A percentile compares a stretch with the other conserved stretches of the same genome.
Conservation (phyloP, 2,797 vertebrate genomes). For the Sebastes vulpes region DNA sequence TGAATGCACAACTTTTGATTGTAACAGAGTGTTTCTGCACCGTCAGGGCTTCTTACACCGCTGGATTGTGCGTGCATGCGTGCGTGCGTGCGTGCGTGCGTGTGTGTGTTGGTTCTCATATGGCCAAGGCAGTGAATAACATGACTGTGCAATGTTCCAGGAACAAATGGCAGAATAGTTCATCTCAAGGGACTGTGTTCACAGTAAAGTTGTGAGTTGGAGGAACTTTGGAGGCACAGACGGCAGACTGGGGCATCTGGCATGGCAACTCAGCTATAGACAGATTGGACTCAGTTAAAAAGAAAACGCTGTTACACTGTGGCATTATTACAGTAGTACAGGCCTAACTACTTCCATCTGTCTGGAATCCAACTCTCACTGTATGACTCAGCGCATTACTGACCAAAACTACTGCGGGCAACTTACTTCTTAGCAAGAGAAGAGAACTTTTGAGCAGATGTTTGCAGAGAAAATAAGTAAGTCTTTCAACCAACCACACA, state of each 20-base stretch:
- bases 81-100: not conserved
- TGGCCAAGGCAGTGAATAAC: not conserved
- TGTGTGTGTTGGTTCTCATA: not conserved
- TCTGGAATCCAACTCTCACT: constrained; percentile 30
- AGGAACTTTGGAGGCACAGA: constrained; percentile 3
- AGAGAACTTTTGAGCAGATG: not conserved
- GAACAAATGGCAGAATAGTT: not conserved
- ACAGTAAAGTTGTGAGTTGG: constrained; percentile 11
- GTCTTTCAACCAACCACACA: not conserved
- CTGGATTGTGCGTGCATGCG: not conserved
- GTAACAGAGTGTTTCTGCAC: too few species aligned
- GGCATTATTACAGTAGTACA: constrained; percentile 44
- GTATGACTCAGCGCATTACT: constrained; percentile 48
- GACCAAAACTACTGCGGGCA: constrained; percentile 33
- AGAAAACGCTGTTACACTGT: constrained; percentile 17
- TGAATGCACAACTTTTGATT: not conserved
- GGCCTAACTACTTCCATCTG: constrained; percentile 68
- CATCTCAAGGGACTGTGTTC: not conserved
- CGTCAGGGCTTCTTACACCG: too few species aligned
- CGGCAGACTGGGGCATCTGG: constrained; percentile 35
- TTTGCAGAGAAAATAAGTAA: not conserved
- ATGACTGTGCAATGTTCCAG: not conserved
- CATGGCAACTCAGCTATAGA: constrained; percentile 18
- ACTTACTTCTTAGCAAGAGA: not conserved
- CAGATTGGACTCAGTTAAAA: constrained; percentile 48